phyloP scores from a whole-genome alignment of 2,888 invertebrate genomes.

The Cremastobaeus sp. region DNA sequence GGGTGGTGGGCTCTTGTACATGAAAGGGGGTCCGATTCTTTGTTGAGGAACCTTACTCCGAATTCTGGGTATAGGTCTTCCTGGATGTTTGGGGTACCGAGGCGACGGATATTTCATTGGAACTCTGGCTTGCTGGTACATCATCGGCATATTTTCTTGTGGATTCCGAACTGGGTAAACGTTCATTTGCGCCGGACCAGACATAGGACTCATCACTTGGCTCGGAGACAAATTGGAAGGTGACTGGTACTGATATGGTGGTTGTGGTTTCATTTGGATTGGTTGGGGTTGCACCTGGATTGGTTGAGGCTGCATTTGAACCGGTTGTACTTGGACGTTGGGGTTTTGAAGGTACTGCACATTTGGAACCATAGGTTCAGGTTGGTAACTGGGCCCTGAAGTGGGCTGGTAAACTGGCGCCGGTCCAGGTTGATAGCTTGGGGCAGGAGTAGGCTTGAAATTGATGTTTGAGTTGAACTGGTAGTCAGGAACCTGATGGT shows the following conservation, averaged over 20 bases:
- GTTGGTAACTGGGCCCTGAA: constrained; percentile 1
- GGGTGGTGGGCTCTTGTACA: constrained; percentile 62
- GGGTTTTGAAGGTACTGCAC: constrained; percentile 10
- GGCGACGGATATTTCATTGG: constrained; percentile 23
- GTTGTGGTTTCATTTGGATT: too few species aligned
- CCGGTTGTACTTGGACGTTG: not conserved
- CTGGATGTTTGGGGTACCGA: constrained; percentile 24
- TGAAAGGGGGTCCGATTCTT: constrained; percentile 63
- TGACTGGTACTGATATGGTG: constrained; percentile 30
- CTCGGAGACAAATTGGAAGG: constrained; percentile 11
- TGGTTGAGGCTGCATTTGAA: constrained; percentile 13
- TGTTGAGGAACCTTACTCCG: constrained; percentile 60
- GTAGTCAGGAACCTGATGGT: constrained; percentile 13
- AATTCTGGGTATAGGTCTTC: constrained; percentile 32
- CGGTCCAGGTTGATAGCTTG: constrained; percentile 10
- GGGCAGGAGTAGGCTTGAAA: not conserved
- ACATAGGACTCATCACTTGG: constrained; percentile 2
- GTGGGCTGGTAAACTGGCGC: constrained; percentile 12
- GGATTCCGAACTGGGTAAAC: not conserved
- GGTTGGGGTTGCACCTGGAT: too few species aligned
- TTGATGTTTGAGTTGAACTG: constrained; percentile 1
- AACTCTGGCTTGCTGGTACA: constrained; percentile 14
- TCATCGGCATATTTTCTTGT: not conserved
- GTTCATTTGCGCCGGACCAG: constrained; percentile 12
- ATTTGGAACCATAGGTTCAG: not conserved